A percentile compares a stretch with the other conserved stretches of the same genome.
phyloP scores from a whole-genome alignment of 1,140 invertebrate species.

The Drosophila willistoni region DNA sequence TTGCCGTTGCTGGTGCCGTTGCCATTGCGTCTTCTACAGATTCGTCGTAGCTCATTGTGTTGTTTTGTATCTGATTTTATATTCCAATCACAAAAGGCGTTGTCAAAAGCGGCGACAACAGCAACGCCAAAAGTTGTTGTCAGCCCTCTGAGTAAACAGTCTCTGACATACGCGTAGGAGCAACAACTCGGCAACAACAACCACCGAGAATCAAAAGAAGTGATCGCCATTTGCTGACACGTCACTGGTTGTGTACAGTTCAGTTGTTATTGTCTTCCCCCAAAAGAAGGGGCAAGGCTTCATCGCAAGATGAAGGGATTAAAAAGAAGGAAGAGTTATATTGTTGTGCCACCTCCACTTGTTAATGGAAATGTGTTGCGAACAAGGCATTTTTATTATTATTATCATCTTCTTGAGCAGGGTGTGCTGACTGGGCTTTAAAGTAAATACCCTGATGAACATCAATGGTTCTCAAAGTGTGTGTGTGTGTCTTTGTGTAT shows the following conservation, averaged over 20 bases:
- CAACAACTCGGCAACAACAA: neutral
- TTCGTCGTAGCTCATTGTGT: slow-evolving; percentile 45
- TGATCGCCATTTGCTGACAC: slow-evolving; percentile 63
- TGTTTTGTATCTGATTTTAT: slow-evolving; percentile 67
- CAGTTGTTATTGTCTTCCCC: no score
- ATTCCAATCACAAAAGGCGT: slow-evolving; percentile 80
- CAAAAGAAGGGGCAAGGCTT: neutral
- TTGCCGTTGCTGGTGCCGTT: slow-evolving; percentile 6
- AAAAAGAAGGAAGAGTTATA: neutral
- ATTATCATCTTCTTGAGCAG: neutral
- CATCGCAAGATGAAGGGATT: neutral
- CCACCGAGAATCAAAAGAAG: slow-evolving; percentile 46
- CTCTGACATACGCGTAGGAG: slow-evolving; percentile 48
- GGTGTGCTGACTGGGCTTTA: neutral
- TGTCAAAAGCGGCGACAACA: slow-evolving; percentile 76
- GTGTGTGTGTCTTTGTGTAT: no score
- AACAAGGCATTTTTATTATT: slow-evolving; percentile 11
- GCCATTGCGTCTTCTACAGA: slow-evolving; percentile 55
- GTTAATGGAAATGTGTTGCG: slow-evolving; percentile 33
- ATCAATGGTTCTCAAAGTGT: neutral
- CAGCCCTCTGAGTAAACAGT: slow-evolving; percentile 55
- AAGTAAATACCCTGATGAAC: neutral
- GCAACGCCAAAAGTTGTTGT: slow-evolving; percentile 67
- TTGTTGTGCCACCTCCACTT: slow-evolving; percentile 31
- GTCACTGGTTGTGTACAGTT: slow-evolving; percentile 40